These are phyloP conservation scores for Polietes domitor DNA, from an alignment of 2,888 invertebrate genomes.

Conservation along the genomic window DNA sequence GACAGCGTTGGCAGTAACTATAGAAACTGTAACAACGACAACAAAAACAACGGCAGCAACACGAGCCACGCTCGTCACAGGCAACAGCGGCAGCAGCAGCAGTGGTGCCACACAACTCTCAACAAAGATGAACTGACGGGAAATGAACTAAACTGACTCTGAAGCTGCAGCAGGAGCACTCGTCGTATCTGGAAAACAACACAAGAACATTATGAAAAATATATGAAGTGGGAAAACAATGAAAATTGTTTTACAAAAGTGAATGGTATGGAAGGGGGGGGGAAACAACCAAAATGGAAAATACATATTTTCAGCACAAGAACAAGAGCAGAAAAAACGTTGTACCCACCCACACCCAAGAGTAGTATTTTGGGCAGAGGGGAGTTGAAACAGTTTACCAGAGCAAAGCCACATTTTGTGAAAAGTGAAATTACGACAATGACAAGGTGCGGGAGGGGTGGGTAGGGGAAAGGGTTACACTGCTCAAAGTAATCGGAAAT, in stretches of 20 bases:
- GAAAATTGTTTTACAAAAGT: slow-evolving; percentile 8
- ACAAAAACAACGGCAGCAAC: not conserved
- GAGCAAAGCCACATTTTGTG: slow-evolving; percentile 57
- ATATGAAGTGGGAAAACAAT: slow-evolving; percentile 14
- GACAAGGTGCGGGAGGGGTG: slow-evolving; percentile 41
- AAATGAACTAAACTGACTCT: slow-evolving; percentile 6
- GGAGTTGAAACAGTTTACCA: not conserved
- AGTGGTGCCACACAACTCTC: slow-evolving; percentile 11
- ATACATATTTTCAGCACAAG: slow-evolving; percentile 74
- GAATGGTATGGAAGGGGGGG: slow-evolving; percentile 12
- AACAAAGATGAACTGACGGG: slow-evolving; percentile 23
- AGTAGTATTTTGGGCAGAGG: not conserved
- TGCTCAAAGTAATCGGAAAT: not conserved
- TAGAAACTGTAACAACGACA: not conserved
- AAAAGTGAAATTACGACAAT: slow-evolving; percentile 76
- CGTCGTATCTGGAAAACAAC: not conserved
- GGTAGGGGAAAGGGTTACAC: too few relatives aligned
- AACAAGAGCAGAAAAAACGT: not conserved
- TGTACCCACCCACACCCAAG: not conserved
- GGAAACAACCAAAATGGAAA: slow-evolving; percentile 49
- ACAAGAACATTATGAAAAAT: slow-evolving; percentile 28
- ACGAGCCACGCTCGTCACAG: slow-evolving; percentile 45
- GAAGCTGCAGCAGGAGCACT: not conserved
- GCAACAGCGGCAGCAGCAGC: slow-evolving; percentile 4
- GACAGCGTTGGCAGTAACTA: not conserved